Conservation (phyloP, 2,888 invertebrate species). For the Papilio elwesi region DNA sequence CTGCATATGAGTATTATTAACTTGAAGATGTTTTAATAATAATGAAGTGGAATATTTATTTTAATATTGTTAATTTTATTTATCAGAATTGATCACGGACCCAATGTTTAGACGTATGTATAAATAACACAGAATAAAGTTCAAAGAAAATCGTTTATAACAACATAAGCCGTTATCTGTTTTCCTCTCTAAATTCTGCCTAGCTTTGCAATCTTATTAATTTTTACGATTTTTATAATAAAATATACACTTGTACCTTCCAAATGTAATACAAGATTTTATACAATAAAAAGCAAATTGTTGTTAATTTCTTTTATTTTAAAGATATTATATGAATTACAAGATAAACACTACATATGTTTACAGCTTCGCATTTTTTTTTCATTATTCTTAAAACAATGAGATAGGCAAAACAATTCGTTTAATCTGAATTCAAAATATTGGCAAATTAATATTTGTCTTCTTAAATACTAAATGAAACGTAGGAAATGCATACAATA, state of each 20-base stretch:
- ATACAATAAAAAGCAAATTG: not conserved
- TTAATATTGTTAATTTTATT: too few species aligned
- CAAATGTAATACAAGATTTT: not conserved
- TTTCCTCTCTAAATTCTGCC: too few species aligned
- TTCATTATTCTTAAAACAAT: constrained; percentile 38
- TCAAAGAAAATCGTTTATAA: too few species aligned
- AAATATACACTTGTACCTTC: too few species aligned
- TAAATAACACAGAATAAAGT: too few species aligned
- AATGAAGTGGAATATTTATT: too few species aligned
- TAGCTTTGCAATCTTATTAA: too few species aligned
- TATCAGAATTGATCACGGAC: too few species aligned
- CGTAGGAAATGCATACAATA: not conserved
- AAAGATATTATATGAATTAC: constrained; percentile 55
- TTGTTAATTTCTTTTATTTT: constrained; percentile 50
- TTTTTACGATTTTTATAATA: too few species aligned
- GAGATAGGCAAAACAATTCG: constrained; percentile 40
- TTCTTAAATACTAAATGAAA: not conserved
- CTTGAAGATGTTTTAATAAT: too few species aligned
- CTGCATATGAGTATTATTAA: not conserved
- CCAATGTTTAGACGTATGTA: too few species aligned
- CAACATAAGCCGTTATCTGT: too few species aligned
- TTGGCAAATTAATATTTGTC: not conserved
- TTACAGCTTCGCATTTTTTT: constrained; percentile 42
- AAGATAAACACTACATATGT: constrained; percentile 51
- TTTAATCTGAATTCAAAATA: constrained; percentile 28